Evolutionary conservation across 1,140 invertebrate genomes (phyloP), one percentile per base, ranked within the genome.

Genomic region (Subanguina moxae): DNA sequence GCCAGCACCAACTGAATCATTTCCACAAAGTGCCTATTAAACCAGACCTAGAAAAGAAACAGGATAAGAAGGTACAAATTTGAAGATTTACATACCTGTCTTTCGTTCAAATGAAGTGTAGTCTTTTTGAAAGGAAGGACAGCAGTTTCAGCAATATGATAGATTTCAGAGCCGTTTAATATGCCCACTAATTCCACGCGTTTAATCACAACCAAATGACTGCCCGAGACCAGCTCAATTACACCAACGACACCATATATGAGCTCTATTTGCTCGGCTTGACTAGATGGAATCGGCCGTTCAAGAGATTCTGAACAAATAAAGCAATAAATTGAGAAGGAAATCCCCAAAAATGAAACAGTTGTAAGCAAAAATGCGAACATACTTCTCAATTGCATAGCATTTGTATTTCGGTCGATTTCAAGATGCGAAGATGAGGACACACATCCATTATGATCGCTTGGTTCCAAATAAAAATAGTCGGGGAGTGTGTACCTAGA

Each of bases 211-310:
- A 97, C 87, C 21, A 98, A 68, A 57, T 78, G 71, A 64, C 67
- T 75, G 83, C 86, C 86, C 69, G 90, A 89, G 42, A 96, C 84
- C 0, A 97, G 85, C 67, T 88, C 87, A 59, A 96, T 90, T 45
- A 89, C 89, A 17, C 94, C 94, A 21, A 96, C 83, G 58, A 97
- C 87, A 1, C 93, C 94, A 86, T 89, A 92, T 70, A 97, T 91
- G 69, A 66, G 68, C 17, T 65, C 45, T 11, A 81, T 62, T 28
- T 66, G 30, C 9, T 75, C 70, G 3, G 72, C 69, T 57, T 78
- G 67, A n/a, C 48, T 68, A 9, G 75, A 38, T 17, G 76, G 80
- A 64, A 82, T 80, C 15, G 72, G 76, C 74, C 13, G n/a, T 13
- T 61, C 58, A 19, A 28, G 1, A 3, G 27, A 43, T 19, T 61